These are phyloP conservation scores for Harpalus rubripes DNA, from an alignment of 2,888 invertebrate genomes.

Conservation along the genomic window DNA sequence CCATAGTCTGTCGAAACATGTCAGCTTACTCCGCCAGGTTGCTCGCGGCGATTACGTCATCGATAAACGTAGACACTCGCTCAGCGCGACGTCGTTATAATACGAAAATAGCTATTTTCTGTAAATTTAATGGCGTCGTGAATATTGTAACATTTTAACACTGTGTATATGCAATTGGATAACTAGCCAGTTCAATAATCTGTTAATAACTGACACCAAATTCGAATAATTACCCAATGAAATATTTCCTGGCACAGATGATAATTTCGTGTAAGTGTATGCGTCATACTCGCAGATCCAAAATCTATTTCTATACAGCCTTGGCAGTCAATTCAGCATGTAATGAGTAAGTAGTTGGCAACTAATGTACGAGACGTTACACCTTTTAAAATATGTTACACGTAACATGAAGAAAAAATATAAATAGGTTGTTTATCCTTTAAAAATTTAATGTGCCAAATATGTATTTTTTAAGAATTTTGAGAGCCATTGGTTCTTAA, in stretches of 20 bases:
- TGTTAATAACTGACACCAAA: neutral
- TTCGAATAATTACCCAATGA: neutral
- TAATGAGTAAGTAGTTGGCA: neutral
- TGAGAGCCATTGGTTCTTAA: no score
- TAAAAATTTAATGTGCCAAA: no score
- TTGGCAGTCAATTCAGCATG: conserved; percentile 56
- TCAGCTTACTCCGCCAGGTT: no score
- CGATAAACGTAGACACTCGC: no score
- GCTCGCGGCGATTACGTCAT: no score
- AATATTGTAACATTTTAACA: no score
- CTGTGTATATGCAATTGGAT: neutral
- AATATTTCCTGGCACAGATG: conserved; percentile 12
- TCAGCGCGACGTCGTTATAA: no score
- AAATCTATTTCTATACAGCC: conserved; percentile 50
- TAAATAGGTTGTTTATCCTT: neutral
- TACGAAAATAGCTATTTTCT: no score
- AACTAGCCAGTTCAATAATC: neutral
- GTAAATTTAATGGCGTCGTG: no score
- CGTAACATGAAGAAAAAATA: neutral
- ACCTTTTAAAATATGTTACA: neutral
- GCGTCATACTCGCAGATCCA: conserved; percentile 17
- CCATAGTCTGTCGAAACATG: no score
- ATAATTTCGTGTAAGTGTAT: neutral
- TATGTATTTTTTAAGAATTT: no score
- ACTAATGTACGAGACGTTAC: neutral